Evolutionary conservation across 2,113 vertebrate genomes (phyloP).

Genomic region (Pelecanoides urinatrix): DNA sequence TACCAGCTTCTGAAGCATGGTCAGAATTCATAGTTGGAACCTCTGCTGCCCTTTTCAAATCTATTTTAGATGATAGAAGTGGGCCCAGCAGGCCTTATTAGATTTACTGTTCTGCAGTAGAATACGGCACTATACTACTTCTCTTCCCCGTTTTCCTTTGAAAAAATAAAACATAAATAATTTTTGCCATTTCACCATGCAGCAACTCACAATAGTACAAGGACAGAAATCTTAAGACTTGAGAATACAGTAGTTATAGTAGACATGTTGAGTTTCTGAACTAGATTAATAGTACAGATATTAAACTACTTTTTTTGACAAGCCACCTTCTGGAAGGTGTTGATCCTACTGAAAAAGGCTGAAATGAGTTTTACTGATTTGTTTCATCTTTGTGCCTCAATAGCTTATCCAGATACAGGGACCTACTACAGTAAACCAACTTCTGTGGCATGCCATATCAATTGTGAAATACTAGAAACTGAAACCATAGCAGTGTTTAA

Average conservation of each 20-base stretch:
- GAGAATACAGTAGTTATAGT: neutral
- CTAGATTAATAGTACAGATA: neutral
- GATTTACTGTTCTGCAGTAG: constrained; percentile 30
- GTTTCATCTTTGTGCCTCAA: neutral
- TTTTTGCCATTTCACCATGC: neutral
- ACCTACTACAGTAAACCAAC: neutral
- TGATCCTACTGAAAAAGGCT: neutral
- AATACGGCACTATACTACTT: constrained; percentile 14
- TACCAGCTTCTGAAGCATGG: neutral
- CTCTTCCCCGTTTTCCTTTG: neutral
- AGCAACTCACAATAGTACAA: neutral
- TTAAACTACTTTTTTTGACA: neutral
- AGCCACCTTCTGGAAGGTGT: neutral
- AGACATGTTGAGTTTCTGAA: neutral
- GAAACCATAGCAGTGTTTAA: neutral
- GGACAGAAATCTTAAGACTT: neutral
- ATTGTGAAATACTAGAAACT: neutral
- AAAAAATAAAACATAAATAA: constrained; percentile 33
- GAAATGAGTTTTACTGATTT: neutral
- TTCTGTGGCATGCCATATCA: neutral
- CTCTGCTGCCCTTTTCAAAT: constrained; percentile 44
- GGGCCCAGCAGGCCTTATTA: constrained; percentile 48
- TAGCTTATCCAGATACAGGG: neutral
- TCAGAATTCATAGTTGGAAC: constrained; percentile 6
- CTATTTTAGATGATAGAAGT: constrained; percentile 52